phyloP scores from a whole-genome alignment of 35 echinoderm and acorn worm species.

The Acanthaster planci region DNA sequence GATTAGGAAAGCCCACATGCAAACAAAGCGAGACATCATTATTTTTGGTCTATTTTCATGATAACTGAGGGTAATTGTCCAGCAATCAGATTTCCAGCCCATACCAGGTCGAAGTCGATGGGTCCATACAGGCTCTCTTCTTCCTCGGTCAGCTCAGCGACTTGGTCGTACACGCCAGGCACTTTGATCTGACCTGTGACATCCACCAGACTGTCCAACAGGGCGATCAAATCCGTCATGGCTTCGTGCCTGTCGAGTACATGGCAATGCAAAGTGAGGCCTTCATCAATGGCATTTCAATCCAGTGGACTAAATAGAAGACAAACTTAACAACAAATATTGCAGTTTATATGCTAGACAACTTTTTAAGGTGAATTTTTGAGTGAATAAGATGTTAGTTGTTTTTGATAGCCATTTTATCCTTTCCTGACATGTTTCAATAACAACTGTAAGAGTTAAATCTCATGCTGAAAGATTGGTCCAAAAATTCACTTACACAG shows the following conservation, averaged over 20 bases:
- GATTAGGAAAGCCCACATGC: too few relatives aligned
- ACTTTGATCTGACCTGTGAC: constrained; percentile 82
- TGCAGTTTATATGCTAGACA: background rate
- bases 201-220: constrained; percentile 79
- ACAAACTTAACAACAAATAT: background rate
- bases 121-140: constrained; percentile 68
- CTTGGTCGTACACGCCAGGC: constrained; percentile 76
- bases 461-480: too few relatives aligned
- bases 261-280: background rate
- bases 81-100: background rate
- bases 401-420: too few relatives aligned
- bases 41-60: too few relatives aligned
- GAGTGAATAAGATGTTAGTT: too few relatives aligned
- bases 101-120: constrained; percentile 93
- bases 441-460: too few relatives aligned
- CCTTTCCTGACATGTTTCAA: too few relatives aligned
- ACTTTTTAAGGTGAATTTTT: too few relatives aligned
- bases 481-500: constrained; percentile 78
- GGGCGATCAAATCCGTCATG: constrained; percentile 76
- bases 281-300: background rate
- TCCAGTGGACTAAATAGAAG: background rate
- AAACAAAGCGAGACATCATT: too few relatives aligned
- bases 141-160: constrained; percentile 64
- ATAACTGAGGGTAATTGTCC: too few relatives aligned
- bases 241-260: constrained; percentile 75